Evolutionary conservation across 2,888 invertebrate species (phyloP), one percentile per base, ranked within the genome.

Genomic region (Pristionchus mayeri): DNA sequence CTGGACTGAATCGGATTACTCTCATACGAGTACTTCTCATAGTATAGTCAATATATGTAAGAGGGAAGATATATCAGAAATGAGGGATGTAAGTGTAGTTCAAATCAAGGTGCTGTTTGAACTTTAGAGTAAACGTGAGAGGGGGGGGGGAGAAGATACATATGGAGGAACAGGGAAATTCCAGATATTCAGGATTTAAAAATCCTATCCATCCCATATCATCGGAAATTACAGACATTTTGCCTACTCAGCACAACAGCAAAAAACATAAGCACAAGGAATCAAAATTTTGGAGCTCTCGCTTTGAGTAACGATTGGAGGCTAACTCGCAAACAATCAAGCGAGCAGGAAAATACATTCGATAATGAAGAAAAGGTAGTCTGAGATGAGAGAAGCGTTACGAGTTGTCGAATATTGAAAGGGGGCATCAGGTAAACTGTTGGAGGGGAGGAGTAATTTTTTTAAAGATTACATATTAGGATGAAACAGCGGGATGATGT

Each of bases 211-310:
- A 24, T 63, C 34, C 34, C 21, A 63, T 13, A 63, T 34, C 63
- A 34, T 63, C 63, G 34, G 34, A 63, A 63, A 63, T 63, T 63
- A 63, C 63, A 63, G 63, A 63, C 63, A 63, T 21, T 34, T 63
- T 34, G 34, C 63, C 63, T 63, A 34, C 27, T 9, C 57, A 60
- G 34, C 30, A 63, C 63, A 63, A 63, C 7, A 21, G 54, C 7
- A n/a, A 54, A 9, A 24, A 44, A 40, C 40, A 40, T 71, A 71
- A 44, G 71, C 37, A 44, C 24, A n/a, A 16, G 67, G 40, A 34
- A 71, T 40, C 54, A 9, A 40, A 71, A 40, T n/a, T 24, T 71
- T 40, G 30, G 21, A n/a, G 44, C n/a, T 71, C 40, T 37, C 37
- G n/a, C 40, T 37, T 24, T 37, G 21, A 54, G 21, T 6, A 44